Percentiles rank a stretch among this genome's conserved stretches.
phyloP scores from a whole-genome alignment of 2,797 vertebrate species.

The Knipowitschia caucasica region DNA sequence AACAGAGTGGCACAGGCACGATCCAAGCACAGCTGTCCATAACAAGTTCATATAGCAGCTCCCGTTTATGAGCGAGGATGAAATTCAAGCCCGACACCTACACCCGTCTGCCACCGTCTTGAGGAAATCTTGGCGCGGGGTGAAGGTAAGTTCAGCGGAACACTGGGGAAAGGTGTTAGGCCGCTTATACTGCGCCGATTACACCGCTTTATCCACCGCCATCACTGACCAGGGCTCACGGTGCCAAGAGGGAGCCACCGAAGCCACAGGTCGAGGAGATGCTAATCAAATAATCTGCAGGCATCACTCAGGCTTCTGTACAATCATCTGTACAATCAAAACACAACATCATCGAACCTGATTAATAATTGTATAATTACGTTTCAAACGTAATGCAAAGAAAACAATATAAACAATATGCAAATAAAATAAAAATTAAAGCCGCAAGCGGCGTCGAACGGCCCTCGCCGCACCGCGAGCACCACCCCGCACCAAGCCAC shows the following conservation, averaged over 20 bases:
- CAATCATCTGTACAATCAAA: too few species aligned
- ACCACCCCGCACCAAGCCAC: too few species aligned
- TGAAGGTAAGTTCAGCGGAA: conserved; percentile 78
- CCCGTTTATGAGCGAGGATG: conserved; percentile 81
- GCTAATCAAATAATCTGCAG: neutral
- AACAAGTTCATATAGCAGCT: conserved; percentile 84
- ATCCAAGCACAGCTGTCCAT: conserved; percentile 77
- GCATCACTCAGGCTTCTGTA: neutral
- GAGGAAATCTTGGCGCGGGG: conserved; percentile 80
- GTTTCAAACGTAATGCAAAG: too few species aligned
- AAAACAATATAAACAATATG: too few species aligned
- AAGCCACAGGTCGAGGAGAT: neutral
- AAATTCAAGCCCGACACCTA: conserved; percentile 77
- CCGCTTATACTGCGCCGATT: conserved; percentile 18
- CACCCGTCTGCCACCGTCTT: conserved; percentile 78
- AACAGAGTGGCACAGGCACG: conserved; percentile 44
- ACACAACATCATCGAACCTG: too few species aligned
- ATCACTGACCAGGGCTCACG: conserved; percentile 14
- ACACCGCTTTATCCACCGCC: conserved; percentile 17
- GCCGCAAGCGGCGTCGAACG: too few species aligned
- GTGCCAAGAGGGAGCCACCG: neutral
- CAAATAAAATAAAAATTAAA: too few species aligned
- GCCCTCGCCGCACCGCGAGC: too few species aligned
- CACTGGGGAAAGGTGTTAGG: conserved; percentile 32
- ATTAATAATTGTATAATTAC: too few species aligned